These are phyloP conservation scores for Amblyraja radiata DNA, from an alignment of 2,797 vertebrate genomes.

Conservation along the genomic window DNA sequence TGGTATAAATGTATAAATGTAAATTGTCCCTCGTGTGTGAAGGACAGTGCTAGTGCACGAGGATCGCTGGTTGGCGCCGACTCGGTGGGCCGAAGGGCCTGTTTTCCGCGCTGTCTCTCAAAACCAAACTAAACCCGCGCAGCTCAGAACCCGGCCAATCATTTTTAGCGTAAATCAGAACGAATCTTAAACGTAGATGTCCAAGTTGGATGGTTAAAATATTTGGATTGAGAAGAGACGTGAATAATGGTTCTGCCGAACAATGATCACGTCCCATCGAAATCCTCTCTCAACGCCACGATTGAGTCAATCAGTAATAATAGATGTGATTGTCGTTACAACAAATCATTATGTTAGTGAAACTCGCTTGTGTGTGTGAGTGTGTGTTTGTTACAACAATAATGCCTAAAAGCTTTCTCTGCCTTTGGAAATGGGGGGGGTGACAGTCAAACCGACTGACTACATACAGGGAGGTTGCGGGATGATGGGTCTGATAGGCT, in stretches of 20 bases:
- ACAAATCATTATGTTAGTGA: constrained; percentile 32
- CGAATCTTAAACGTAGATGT: neutral
- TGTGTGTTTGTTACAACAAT: neutral
- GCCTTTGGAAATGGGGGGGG: neutral
- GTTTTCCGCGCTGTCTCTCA: too few relatives aligned
- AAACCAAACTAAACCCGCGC: neutral
- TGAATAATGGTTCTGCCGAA: neutral
- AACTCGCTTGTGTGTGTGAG: neutral
- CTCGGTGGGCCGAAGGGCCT: too few relatives aligned
- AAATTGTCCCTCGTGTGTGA: too few relatives aligned
- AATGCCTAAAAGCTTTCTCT: constrained; percentile 33
- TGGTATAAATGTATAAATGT: too few relatives aligned
- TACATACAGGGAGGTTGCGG: neutral
- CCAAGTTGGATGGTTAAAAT: neutral
- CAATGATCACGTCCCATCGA: neutral
- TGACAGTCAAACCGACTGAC: neutral
- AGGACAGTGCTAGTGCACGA: too few relatives aligned
- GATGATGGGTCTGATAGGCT: constrained; percentile 31
- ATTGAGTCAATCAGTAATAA: constrained; percentile 35
- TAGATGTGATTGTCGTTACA: constrained; percentile 33
- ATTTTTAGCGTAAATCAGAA: neutral
- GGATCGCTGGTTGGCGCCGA: too few relatives aligned
- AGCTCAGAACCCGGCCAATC: neutral
- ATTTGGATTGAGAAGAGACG: neutral
- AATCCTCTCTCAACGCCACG: constrained; percentile 27